Evolutionary conservation across 1,140 invertebrate species (phyloP), one percentile per base, ranked within the genome.

Genomic region (Sitophilus oryzae): DNA sequence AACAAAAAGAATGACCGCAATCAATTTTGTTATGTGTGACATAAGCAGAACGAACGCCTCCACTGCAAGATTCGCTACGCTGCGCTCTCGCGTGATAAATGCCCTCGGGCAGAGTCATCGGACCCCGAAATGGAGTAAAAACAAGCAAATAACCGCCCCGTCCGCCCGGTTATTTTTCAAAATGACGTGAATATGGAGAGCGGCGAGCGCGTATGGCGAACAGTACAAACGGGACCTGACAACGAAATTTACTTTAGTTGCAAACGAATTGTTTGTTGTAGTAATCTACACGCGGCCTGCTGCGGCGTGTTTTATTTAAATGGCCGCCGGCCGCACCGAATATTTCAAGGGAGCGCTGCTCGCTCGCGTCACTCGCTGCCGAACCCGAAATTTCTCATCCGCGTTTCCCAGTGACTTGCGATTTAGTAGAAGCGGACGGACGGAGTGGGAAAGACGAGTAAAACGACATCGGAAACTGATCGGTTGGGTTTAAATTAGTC

Each of bases 191-290:
- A 48, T 55, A 55, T 55, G 44, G 45, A 42, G 30, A 38, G n/a
- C n/a, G n/a, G n/a, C 34, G 34, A 38, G 14, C 46, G 38, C 25
- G 25, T n/a, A n/a, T n/a, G n/a, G n/a, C 5, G 25, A 30, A 30
- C 25, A 30, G 25, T 30, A 30, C 25, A 30, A 30, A 30, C 25
- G 25, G 25, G 25, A 11, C 25, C 25, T 30, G 25, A 30, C 25
- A 30, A 30, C 25, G 25, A 56, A 56, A 56, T 56, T 25, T 56
- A 56, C 53, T 56, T 56, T 49, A 37, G 45, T 56, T 56, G 44
- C 53, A 56, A 56, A 56, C 48, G 53, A 56, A 56, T 56, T 56
- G 53, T 56, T 56, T 56, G 44, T 47, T 40, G 22, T 40, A 40
- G 53, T 56, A 56, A 56, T 56, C 53, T 56, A 48, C 53, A 15